These are phyloP conservation scores for Acrobasis repandana DNA, from an alignment of 2,888 invertebrate genomes.

Conservation along the genomic window DNA sequence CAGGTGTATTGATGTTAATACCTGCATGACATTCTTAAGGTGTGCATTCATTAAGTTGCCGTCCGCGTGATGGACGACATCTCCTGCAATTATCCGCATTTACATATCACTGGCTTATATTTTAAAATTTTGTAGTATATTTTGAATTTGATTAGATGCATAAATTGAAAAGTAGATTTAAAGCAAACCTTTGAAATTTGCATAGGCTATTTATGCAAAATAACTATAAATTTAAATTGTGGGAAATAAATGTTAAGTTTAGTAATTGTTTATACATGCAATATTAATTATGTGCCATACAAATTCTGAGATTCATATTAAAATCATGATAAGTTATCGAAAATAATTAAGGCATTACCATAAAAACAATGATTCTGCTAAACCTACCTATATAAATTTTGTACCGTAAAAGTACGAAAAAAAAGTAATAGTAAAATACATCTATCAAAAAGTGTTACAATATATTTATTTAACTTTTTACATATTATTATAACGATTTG, in stretches of 20 bases:
- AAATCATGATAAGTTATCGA: too few relatives aligned
- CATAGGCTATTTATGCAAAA: background rate
- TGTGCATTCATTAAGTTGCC: slow-evolving; percentile 20
- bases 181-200: background rate
- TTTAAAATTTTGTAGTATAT: background rate
- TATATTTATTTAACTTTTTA: too few relatives aligned
- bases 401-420: too few relatives aligned
- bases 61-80: slow-evolving; percentile 11
- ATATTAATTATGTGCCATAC: too few relatives aligned
- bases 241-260: background rate
- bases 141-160: background rate
- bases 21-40: slow-evolving; percentile 23
- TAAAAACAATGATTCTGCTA: too few relatives aligned
- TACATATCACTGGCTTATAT: slow-evolving; percentile 3
- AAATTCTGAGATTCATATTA: too few relatives aligned
- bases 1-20: slow-evolving; percentile 41
- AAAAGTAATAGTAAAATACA: too few relatives aligned
- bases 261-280: background rate
- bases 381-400: too few relatives aligned
- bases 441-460: too few relatives aligned
- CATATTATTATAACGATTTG: too few relatives aligned
- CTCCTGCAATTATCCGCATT: slow-evolving; percentile 4
- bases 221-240: background rate
- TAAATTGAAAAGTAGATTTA: background rate
- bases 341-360: too few relatives aligned